Evolutionary conservation across 2,113 vertebrate species (phyloP).

Genomic region (Pomatostomus ruficeps): DNA sequence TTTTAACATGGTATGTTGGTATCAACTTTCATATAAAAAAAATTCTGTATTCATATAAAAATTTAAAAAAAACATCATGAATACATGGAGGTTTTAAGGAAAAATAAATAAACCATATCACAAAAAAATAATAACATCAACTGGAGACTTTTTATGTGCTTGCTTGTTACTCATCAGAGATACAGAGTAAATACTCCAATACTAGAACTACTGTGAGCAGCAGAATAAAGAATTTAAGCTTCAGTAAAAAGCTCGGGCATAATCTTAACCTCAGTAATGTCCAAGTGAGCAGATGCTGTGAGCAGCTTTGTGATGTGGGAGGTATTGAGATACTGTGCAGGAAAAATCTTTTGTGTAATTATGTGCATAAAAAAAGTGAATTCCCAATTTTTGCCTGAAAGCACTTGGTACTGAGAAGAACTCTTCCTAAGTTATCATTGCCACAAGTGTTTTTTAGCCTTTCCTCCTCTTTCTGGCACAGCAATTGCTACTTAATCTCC

Average conservation of each 20-base stretch:
- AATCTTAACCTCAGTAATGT: neutral
- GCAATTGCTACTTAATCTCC: neutral
- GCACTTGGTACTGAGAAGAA: neutral
- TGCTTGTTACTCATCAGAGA: neutral
- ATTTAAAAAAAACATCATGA: neutral
- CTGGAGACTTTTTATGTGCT: neutral
- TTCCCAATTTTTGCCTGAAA: neutral
- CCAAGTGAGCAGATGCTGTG: neutral
- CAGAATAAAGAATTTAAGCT: neutral
- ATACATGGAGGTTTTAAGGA: neutral
- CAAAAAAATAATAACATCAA: neutral
- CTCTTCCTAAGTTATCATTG: neutral
- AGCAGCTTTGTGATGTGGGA: neutral
- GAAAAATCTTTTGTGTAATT: neutral
- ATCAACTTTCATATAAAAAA: neutral
- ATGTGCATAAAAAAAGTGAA: neutral
- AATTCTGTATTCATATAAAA: no score
- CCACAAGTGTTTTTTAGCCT: neutral
- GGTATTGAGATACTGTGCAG: neutral
- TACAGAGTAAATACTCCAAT: neutral
- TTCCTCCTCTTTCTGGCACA: neutral
- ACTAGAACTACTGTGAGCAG: neutral
- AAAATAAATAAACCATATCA: neutral
- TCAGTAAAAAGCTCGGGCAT: neutral
- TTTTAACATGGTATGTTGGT: accelerated